Evolutionary conservation across 2,797 vertebrate species (phyloP).

Genomic region (Spinibarbus caldwelli): DNA sequence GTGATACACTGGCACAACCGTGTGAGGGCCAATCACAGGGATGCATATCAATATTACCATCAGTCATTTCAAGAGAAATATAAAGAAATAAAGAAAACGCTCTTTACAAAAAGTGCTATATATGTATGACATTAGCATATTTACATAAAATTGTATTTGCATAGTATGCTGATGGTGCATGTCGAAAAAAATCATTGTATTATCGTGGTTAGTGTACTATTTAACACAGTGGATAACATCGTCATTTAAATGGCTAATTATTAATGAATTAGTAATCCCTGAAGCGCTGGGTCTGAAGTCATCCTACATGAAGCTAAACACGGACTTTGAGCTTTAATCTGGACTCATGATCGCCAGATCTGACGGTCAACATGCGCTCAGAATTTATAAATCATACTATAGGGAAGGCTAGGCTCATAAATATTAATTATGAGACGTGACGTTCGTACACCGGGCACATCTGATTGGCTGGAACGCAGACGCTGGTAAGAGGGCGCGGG

Average conservation of each 20-base stretch:
- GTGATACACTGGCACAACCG: conserved; percentile 24
- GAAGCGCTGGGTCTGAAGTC: background rate
- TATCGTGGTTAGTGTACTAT: background rate
- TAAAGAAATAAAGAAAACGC: background rate
- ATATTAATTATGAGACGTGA: background rate
- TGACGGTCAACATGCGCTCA: background rate
- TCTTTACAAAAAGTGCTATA: background rate
- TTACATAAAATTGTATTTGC: background rate
- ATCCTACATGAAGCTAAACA: background rate
- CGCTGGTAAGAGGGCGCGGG: background rate
- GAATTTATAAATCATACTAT: background rate
- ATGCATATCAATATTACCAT: background rate
- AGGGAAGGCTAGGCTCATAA: background rate
- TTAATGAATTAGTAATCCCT: background rate
- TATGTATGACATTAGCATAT: background rate
- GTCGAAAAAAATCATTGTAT: background rate
- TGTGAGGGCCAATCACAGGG: conserved; percentile 7
- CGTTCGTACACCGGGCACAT: background rate
- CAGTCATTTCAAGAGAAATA: background rate
- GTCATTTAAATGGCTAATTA: background rate
- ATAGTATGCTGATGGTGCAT: background rate
- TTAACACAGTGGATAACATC: background rate
- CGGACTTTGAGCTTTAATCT: background rate
- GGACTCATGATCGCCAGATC: background rate
- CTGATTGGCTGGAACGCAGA: background rate